A percentile compares a stretch with the other conserved stretches of the same genome.
phyloP scores from a whole-genome alignment of 2,113 vertebrate species.

The Misgurnus anguillicaudatus region DNA sequence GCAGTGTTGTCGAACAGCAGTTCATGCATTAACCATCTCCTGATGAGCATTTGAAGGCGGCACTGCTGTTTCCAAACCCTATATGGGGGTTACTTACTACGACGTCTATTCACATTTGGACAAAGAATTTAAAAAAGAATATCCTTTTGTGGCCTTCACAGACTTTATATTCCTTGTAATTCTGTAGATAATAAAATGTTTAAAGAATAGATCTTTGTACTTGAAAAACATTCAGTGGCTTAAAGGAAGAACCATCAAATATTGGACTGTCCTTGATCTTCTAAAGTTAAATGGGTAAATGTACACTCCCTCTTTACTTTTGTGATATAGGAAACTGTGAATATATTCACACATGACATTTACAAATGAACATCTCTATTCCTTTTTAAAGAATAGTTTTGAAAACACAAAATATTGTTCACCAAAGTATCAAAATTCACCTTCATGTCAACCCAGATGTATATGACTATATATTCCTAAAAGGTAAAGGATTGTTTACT shows the following conservation, averaged over 20 bases:
- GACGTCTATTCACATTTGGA: conserved; percentile 56
- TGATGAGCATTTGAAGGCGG: conserved; percentile 51
- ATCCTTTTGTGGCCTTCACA: conserved; percentile 60
- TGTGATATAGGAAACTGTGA: not conserved
- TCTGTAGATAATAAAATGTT: conserved; percentile 41
- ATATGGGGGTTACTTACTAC: conserved; percentile 39
- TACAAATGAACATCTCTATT: conserved; percentile 17
- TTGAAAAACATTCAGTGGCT: conserved; percentile 9
- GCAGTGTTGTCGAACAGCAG: conserved; percentile 42
- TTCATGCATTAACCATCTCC: conserved; percentile 51
- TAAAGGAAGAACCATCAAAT: not conserved
- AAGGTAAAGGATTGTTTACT: no score
- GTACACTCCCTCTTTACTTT: not conserved
- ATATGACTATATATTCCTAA: no score
- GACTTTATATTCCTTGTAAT: conserved; percentile 54
- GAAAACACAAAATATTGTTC: no score
- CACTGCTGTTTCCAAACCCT: conserved; percentile 36
- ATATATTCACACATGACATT: not conserved
- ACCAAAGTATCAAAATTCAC: no score
- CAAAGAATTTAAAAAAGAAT: conserved; percentile 70
- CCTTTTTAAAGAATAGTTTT: no score
- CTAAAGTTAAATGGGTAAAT: not conserved
- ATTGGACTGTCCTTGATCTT: not conserved
- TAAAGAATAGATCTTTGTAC: not conserved
- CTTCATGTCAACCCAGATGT: no score